Percentiles rank a stretch among this genome's conserved stretches.
Conservation (phyloP, 1,140 invertebrate species). For the Panagrolaimus sp. region DNA sequence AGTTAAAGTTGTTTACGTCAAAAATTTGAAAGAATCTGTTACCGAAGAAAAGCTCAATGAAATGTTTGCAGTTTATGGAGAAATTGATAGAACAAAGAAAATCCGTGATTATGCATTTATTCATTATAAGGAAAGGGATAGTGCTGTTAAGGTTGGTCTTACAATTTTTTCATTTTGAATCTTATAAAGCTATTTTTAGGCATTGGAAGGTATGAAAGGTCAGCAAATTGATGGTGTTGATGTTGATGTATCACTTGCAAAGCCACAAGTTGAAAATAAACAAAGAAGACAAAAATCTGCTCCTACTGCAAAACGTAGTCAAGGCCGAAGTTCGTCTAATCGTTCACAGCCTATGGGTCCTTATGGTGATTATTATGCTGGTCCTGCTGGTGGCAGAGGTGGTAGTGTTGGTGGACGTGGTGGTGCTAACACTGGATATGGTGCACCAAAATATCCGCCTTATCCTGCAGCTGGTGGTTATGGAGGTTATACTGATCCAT, state of each 20-base stretch:
- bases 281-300: slow-evolving; percentile 57
- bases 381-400: not conserved
- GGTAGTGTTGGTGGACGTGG: slow-evolving; percentile 14
- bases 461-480: slow-evolving; percentile 25
- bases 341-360: not conserved
- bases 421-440: slow-evolving; percentile 21
- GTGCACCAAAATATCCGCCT: slow-evolving; percentile 16
- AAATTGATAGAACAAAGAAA: slow-evolving; percentile 94
- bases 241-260: slow-evolving; percentile 91
- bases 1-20: slow-evolving; percentile 94
- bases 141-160: slow-evolving; percentile 69
- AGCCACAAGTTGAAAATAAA: slow-evolving; percentile 95
- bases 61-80: slow-evolving; percentile 82
- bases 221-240: slow-evolving; percentile 72
- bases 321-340: not conserved
- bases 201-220: slow-evolving; percentile 87
- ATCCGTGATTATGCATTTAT: slow-evolving; percentile 87
- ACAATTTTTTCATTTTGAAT: slow-evolving; percentile 3
- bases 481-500: slow-evolving; percentile 22
- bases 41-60: slow-evolving; percentile 91
- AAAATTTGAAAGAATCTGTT: slow-evolving; percentile 91
- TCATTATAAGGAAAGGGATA: slow-evolving; percentile 93
- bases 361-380: slow-evolving; percentile 25
- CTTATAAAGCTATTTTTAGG: slow-evolving; percentile 60
- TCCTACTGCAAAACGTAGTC: slow-evolving; percentile 10